phyloP scores from a whole-genome alignment of 1,140 invertebrate genomes.

The Orussus abietinus region DNA sequence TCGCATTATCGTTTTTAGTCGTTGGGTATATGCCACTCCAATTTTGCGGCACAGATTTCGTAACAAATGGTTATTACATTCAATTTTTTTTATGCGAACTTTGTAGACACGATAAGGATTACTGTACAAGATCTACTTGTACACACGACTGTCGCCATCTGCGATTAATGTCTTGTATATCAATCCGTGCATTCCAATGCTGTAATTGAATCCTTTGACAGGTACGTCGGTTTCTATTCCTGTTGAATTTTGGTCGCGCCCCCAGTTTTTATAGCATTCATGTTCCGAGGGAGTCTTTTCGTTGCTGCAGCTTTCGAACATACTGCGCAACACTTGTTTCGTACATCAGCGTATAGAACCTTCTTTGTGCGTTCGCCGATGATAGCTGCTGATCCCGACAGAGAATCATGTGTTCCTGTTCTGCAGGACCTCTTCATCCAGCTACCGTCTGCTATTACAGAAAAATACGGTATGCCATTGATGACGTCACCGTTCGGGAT shows the following conservation, averaged over 20 bases:
- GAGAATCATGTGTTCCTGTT: slow-evolving; percentile 28
- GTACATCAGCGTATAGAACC: slow-evolving; percentile 35
- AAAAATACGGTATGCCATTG: slow-evolving; percentile 35
- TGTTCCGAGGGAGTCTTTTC: too few species aligned
- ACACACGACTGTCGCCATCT: slow-evolving; percentile 37
- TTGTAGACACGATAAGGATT: slow-evolving; percentile 17
- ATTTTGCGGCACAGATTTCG: slow-evolving; percentile 22
- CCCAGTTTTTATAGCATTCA: slow-evolving; percentile 36
- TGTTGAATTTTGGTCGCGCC: slow-evolving; percentile 14
- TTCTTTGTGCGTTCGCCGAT: slow-evolving; percentile 31
- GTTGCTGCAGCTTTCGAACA: slow-evolving; percentile 7
- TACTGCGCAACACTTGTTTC: slow-evolving; percentile 39
- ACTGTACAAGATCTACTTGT: slow-evolving; percentile 17
- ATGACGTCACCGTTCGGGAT: slow-evolving; percentile 27
- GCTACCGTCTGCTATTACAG: slow-evolving; percentile 34
- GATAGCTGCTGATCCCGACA: slow-evolving; percentile 33
- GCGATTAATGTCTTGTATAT: slow-evolving; percentile 31
- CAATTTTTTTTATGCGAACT: slow-evolving; percentile 27
- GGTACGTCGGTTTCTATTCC: slow-evolving; percentile 45
- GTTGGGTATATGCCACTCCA: slow-evolving; percentile 1
- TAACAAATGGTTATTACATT: slow-evolving; percentile 28
- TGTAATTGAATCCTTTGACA: slow-evolving; percentile 30
- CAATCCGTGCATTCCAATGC: slow-evolving; percentile 27
- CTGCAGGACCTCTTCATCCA: slow-evolving; percentile 37
- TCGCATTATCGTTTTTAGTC: slow-evolving; percentile 3